phyloP scores from a whole-genome alignment of 2,888 invertebrate species.

The Aphodius sticticus region DNA sequence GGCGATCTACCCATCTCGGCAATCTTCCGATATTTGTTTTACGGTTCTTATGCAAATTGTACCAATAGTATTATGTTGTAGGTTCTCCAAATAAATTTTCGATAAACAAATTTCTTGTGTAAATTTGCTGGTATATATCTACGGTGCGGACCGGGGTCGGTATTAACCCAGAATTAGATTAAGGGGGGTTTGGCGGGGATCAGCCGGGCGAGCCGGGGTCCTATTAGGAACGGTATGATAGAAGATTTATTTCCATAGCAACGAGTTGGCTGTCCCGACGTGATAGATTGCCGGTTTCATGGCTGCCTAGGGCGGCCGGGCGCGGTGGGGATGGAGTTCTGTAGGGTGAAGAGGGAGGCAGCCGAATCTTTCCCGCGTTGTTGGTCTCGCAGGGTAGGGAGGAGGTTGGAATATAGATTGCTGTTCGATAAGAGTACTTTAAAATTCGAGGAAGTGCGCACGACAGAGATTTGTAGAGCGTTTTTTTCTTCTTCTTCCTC shows the following conservation, averaged over 20 bases:
- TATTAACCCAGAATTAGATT: conserved; percentile 35
- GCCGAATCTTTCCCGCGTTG: conserved; percentile 35
- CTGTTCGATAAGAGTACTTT: conserved; percentile 53
- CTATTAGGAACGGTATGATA: conserved; percentile 62
- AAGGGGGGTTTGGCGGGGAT: conserved; percentile 27
- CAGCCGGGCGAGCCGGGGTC: conserved; percentile 57
- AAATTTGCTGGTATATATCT: neutral
- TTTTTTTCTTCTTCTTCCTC: conserved; percentile 41
- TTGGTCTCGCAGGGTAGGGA: conserved; percentile 42
- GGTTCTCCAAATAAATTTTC: neutral
- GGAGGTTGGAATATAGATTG: conserved; percentile 51
- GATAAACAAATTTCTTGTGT: neutral
- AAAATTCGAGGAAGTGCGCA: conserved; percentile 52
- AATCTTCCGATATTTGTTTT: too few species aligned
- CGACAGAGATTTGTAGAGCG: conserved; percentile 49
- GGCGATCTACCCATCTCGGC: too few species aligned
- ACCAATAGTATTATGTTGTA: too few species aligned
- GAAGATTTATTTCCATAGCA: conserved; percentile 62
- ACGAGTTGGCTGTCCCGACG: conserved; percentile 59
- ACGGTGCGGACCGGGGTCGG: neutral
- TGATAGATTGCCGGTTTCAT: conserved; percentile 60
- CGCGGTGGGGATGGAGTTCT: conserved; percentile 29
- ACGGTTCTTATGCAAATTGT: too few species aligned
- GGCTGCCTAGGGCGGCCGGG: conserved; percentile 47
- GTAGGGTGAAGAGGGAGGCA: conserved; percentile 37